Base-by-base conservation (phyloP, 2,888 invertebrate genomes). In the Enoplolaimus lenunculus region DNA sequence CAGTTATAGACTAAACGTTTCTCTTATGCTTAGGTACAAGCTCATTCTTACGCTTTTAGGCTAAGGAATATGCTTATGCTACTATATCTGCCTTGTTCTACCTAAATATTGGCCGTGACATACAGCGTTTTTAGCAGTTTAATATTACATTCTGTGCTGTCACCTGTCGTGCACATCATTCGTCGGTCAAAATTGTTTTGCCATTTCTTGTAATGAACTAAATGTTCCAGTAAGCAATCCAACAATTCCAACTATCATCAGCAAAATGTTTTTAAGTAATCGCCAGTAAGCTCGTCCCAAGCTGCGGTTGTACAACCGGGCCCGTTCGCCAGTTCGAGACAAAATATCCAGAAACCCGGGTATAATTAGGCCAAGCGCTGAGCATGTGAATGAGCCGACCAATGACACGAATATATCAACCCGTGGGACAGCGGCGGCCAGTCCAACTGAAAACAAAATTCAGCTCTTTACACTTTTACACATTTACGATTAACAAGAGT, bases 381-480 rank as follows among this genome's bases (percentile, higher is more conserved):
- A 90, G 79, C 90, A 90, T 81, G 90, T 90, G 72, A 92, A 88
- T 1, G 92, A 91, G 1, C 92, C 92, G 3, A 93, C 91, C 64
- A 92, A 83, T 0, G 91, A 90, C 74, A 92, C 93, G 68, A 92
- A 90, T 13, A 89, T 86, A 68, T 90, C 90, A 75, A 92, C 82
- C 80, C 91, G 89, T 1, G 91, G 91, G 78, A 92, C 89, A 59
- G 89, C 84, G 16, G 88, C 88, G 2, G 91, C 91, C 74, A 91
- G 84, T 31, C 86, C 82, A 84, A 91, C 88, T 75, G 85, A 2
- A 85, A 83, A 73, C 73, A n/a, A n/a, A n/a, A n/a, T n/a, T n/a
- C n/a, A n/a, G n/a, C n/a, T n/a, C n/a, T n/a, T n/a, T n/a, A n/a
- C n/a, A n/a, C n/a, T n/a, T n/a, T n/a, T n/a, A n/a, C n/a, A n/a